Conservation (phyloP, 2,113 vertebrate genomes). For the Takifugu flavidus region DNA sequence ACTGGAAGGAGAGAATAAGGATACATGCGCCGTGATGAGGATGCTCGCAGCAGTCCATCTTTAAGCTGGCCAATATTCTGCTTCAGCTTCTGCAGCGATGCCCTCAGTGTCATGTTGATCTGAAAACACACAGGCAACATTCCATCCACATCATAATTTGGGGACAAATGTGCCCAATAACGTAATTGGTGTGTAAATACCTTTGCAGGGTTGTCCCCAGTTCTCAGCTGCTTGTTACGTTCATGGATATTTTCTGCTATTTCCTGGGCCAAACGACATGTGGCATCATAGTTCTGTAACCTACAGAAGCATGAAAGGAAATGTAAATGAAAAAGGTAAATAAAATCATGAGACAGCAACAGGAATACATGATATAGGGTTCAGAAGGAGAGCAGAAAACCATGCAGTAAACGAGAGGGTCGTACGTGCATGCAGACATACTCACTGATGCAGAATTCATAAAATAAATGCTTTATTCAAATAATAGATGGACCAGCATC, state of each 20-base stretch:
- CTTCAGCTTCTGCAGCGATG: constrained; percentile 85
- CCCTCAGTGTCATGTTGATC: constrained; percentile 86
- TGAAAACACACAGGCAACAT: constrained; percentile 53
- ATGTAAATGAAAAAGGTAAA: not conserved
- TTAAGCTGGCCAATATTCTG: constrained; percentile 86
- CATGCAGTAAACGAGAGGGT: too few relatives aligned
- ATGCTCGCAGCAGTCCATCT: constrained; percentile 82
- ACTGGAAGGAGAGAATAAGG: constrained; percentile 52
- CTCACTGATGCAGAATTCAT: too few relatives aligned
- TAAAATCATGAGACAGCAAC: not conserved
- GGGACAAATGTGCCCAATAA: too few relatives aligned
- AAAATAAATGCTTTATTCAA: too few relatives aligned
- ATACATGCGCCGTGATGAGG: constrained; percentile 88
- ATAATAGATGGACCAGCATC: too few relatives aligned
- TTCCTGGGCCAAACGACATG: constrained; percentile 87
- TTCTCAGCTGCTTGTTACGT: constrained; percentile 83
- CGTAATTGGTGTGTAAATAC: constrained; percentile 48
- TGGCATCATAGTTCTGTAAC: constrained; percentile 84
- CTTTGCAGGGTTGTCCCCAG: constrained; percentile 86
- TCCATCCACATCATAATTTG: not conserved
- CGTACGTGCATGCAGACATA: too few relatives aligned
- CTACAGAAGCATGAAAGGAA: constrained; percentile 55
- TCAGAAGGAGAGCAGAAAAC: too few relatives aligned
- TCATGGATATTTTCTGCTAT: constrained; percentile 90
- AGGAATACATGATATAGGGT: too few relatives aligned